A percentile compares a stretch with the other conserved stretches of the same genome.
Conservation (phyloP, 2,888 invertebrate genomes). For the Platycheirus albimanus region DNA sequence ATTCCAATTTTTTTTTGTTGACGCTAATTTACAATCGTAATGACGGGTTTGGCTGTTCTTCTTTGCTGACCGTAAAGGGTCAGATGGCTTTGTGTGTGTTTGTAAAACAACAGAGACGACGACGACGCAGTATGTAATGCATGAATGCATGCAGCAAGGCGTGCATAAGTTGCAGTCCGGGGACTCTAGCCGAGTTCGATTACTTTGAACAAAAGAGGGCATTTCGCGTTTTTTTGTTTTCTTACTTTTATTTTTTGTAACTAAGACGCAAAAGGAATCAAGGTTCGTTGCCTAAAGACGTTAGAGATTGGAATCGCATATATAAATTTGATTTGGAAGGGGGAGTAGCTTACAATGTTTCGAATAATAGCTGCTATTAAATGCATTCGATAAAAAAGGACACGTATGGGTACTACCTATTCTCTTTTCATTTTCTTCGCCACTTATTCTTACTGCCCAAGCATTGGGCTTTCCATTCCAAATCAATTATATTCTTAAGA, state of each 20-base stretch:
- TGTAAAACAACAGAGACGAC: conserved; percentile 22
- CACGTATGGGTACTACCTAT: too few relatives aligned
- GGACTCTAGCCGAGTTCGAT: conserved; percentile 48
- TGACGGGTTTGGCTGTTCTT: conserved; percentile 44
- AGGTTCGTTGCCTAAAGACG: conserved; percentile 68
- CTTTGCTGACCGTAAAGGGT: conserved; percentile 56
- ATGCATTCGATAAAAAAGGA: too few relatives aligned
- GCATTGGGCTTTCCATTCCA: too few relatives aligned
- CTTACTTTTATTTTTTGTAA: conserved; percentile 19
- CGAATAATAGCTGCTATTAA: too few relatives aligned
- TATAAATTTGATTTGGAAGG: too few relatives aligned
- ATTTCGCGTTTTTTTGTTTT: conserved; percentile 9
- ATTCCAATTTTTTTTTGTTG: conserved; percentile 7
- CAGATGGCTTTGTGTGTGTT: conserved; percentile 48
- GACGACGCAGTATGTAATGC: conserved; percentile 28
- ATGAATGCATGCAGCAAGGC: conserved; percentile 51
- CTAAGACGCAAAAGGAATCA: conserved; percentile 63
- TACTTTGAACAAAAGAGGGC: conserved; percentile 31
- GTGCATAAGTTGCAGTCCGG: conserved; percentile 44
- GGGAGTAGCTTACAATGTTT: too few relatives aligned
- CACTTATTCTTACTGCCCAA: too few relatives aligned
- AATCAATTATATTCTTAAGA: too few relatives aligned
- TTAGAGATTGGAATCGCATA: conserved; percentile 59
- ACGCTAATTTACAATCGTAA: conserved; percentile 67
- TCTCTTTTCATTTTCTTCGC: too few relatives aligned